Evolutionary conservation across 2,113 vertebrate species (phyloP).

Genomic region (Eulemur rufifrons): DNA sequence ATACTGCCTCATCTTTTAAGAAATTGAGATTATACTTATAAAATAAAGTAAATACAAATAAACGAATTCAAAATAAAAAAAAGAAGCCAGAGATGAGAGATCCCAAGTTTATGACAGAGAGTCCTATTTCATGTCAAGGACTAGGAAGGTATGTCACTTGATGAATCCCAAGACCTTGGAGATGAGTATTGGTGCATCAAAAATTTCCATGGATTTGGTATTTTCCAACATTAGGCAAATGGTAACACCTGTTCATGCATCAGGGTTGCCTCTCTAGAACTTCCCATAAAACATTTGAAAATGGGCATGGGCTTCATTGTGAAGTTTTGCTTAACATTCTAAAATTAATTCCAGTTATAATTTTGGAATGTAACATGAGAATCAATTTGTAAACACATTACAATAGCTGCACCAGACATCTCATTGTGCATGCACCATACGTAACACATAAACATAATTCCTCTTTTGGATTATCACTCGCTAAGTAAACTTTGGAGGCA

Average conservation of each 20-base stretch:
- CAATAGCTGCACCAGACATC: background rate
- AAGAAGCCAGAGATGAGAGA: conserved; percentile 1
- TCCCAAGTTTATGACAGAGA: background rate
- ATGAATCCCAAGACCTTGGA: background rate
- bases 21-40: background rate
- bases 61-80: background rate
- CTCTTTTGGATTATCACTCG: background rate
- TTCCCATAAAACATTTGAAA: background rate
- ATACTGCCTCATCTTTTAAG: background rate
- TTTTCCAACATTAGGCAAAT: background rate
- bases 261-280: background rate
- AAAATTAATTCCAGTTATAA: conserved; percentile 4
- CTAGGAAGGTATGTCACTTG: background rate
- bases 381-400: background rate
- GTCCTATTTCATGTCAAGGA: background rate
- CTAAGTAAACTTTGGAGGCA: background rate
- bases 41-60: conserved; percentile 24
- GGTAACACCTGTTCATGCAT: background rate
- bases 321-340: background rate
- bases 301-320: background rate
- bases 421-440: background rate
- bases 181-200: background rate
- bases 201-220: background rate
- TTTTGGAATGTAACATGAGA: background rate
- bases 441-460: background rate